A percentile compares a stretch with the other conserved stretches of the same genome.
Evolutionary conservation across 2,888 invertebrate genomes (phyloP).

Genomic region (Drosophila stalkeri): DNA sequence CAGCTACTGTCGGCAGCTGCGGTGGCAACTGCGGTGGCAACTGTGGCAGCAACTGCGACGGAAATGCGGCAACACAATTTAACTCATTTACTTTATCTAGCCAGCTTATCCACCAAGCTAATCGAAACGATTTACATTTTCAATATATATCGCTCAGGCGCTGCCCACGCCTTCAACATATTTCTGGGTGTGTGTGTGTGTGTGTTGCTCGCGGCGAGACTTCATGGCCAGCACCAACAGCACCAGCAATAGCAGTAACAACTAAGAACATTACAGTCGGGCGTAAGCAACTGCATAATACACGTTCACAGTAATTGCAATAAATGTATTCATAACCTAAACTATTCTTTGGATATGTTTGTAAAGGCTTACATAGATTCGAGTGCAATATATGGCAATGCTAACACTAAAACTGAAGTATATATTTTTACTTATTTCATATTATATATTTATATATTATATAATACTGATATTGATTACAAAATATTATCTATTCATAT

Average conservation of each 20-base stretch:
- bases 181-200: constrained; percentile 26
- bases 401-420: background rate
- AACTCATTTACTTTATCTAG: constrained; percentile 31
- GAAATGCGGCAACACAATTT: constrained; percentile 55
- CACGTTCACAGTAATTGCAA: background rate
- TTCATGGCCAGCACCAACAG: constrained; percentile 45
- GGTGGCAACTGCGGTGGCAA: constrained; percentile 18
- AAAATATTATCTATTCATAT: too few relatives aligned
- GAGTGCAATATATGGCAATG: background rate
- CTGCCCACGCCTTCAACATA: constrained; percentile 39
- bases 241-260: background rate
- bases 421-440: too few relatives aligned
- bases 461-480: too few relatives aligned
- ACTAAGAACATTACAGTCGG: background rate
- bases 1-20: constrained; percentile 46
- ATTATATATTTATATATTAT: too few relatives aligned
- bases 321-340: background rate
- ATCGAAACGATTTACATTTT: constrained; percentile 57
- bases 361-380: background rate
- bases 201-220: constrained; percentile 27
- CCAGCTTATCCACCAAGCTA: constrained; percentile 18
- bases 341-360: background rate
- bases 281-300: background rate
- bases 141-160: constrained; percentile 22
- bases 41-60: constrained; percentile 36